phyloP scores from a whole-genome alignment of 2,113 vertebrate species.

The Oreocharis arfaki region DNA sequence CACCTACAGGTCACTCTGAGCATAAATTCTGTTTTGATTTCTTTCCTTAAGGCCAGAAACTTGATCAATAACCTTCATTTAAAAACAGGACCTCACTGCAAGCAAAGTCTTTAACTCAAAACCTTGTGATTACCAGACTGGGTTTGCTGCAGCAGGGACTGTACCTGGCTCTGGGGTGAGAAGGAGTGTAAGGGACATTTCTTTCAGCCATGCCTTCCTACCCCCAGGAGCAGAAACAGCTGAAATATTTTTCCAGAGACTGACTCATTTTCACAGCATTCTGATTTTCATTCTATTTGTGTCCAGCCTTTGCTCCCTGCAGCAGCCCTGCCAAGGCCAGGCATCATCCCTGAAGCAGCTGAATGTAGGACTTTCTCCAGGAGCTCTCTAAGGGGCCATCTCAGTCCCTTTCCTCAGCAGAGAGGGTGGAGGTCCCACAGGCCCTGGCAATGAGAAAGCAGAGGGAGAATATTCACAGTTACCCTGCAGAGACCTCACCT shows the following conservation, averaged over 20 bases:
- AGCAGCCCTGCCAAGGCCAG: background rate
- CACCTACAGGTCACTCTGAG: background rate
- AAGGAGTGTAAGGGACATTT: background rate
- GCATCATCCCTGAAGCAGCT: background rate
- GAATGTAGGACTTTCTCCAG: background rate
- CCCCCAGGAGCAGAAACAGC: background rate
- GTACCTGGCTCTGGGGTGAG: background rate
- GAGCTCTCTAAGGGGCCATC: background rate
- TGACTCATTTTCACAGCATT: background rate
- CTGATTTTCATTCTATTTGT: background rate
- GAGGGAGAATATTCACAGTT: background rate
- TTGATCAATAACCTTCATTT: conserved; percentile 16
- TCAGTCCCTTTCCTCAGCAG: background rate
- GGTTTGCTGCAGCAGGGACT: background rate
- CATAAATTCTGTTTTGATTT: background rate
- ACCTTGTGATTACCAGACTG: background rate
- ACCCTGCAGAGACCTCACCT: background rate
- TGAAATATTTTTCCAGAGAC: background rate
- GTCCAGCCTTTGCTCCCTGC: background rate
- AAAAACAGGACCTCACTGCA: background rate
- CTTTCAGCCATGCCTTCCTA: background rate
- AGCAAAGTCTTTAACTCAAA: background rate
- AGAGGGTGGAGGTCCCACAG: background rate
- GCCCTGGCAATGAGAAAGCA: rapidly evolving
- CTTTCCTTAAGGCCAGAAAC: conserved; percentile 1